Conservation (phyloP, 2,797 vertebrate genomes). For the Leucoraja ocellata region DNA sequence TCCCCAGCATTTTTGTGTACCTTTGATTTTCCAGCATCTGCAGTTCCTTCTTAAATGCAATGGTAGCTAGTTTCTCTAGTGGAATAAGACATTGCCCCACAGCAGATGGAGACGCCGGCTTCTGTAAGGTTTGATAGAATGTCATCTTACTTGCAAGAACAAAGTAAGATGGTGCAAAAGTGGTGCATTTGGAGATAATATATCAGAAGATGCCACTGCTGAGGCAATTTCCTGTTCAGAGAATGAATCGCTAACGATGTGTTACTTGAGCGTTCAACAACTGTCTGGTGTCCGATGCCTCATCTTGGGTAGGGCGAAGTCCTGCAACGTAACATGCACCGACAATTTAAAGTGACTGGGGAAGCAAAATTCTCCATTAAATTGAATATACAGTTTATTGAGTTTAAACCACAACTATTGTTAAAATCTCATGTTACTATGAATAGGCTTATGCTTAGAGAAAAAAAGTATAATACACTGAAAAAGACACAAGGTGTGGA, state of each 20-base stretch:
- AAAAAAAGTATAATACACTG: not conserved
- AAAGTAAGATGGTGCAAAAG: not conserved
- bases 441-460: not conserved
- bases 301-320: not conserved
- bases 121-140: not conserved
- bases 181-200: not conserved
- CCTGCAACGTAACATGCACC: not conserved
- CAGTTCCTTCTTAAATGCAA: not conserved
- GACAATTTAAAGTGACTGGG: not conserved
- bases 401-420: not conserved
- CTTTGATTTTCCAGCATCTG: too few species aligned
- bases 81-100: not conserved
- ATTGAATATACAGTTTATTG: not conserved
- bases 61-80: not conserved
- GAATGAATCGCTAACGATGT: not conserved
- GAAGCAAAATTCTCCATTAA: not conserved
- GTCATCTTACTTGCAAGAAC: not conserved
- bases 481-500: too few species aligned
- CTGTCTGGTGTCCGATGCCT: not conserved
- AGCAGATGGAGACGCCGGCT: not conserved
- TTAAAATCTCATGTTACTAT: not conserved
- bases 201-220: not conserved
- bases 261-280: not conserved
- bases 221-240: not conserved
- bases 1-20: too few species aligned